Conservation (phyloP, 2,888 invertebrate genomes). For the Hecatera dysodea region DNA sequence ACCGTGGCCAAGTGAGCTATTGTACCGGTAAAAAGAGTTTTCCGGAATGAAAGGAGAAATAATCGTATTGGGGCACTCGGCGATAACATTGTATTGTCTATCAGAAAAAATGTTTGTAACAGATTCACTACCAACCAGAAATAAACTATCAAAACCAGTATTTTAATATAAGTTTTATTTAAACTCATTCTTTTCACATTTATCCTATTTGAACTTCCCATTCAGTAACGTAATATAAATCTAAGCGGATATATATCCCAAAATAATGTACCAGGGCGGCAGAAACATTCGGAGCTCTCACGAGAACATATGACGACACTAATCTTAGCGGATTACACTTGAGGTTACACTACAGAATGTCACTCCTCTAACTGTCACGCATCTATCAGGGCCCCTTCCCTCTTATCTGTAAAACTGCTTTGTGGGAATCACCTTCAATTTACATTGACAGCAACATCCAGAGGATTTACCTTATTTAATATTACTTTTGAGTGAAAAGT, state of each 20-base stretch:
- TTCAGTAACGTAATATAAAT: background rate
- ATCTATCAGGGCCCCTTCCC: conserved; percentile 27
- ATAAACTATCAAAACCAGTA: no score
- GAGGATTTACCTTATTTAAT: conserved; percentile 9
- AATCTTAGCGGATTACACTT: conserved; percentile 21
- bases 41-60: no score
- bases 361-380: conserved; percentile 26
- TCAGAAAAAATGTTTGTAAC: no score
- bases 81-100: no score
- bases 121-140: no score
- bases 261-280: conserved; percentile 35
- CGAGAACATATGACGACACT: conserved; percentile 28
- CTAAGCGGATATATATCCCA: background rate
- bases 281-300: conserved; percentile 20
- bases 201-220: background rate
- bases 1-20: no score
- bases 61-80: no score
- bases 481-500: background rate
- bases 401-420: conserved; percentile 36
- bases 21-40: no score
- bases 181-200: no score
- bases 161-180: no score
- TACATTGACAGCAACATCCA: background rate
- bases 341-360: conserved; percentile 32
- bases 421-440: conserved; percentile 26